Evolutionary conservation across 1,140 invertebrate species (phyloP), one percentile per base, ranked within the genome.

Genomic region (Laodelphax striatellus): DNA sequence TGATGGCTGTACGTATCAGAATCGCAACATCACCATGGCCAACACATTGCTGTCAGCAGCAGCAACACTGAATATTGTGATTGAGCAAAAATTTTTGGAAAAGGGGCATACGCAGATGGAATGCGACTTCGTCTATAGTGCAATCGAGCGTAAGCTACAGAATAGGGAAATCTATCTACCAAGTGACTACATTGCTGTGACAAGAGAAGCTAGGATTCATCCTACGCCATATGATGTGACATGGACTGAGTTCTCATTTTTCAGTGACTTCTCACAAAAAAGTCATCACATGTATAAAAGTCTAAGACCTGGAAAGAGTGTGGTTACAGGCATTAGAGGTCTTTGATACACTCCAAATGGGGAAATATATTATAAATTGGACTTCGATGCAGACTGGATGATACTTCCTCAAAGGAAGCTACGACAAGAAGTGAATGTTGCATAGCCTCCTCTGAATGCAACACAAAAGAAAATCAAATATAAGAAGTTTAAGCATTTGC

Each of bases 21-120:
- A 73, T 43, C 58, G 71, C 13, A 74, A 72, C 57, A 55, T 44
- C 19, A 64, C 67, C 10, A 21, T 75, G 22, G 57, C 68, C 9
- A 74, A 74, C 67, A 68, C 69, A 2, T 58, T 74, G 22, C 41
- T 69, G 8, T 46, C 59, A 42, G 64, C 70, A 22, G 63, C 68
- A 24, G 53, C 42, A 28, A 64, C 62, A 58, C 63, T 58, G 21
- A 65, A 68, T 8, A 63, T 71, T 17, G 63, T 52, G 1, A 71
- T 76, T 55, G 63, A 56, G 17, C 74, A 75, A 64, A 76, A 75
- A 63, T 74, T 64, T 66, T 61, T 75, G 9, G 69, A 70, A 63
- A 67, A 64, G 38, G 73, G 73, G 8, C 73, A 75, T 58, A 75
- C 71, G 19, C 72, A 73, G 58, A 76, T 75, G 70, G 73, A 75